Evolutionary conservation across 2,888 invertebrate genomes (phyloP), one percentile per base, ranked within the genome.

Genomic region (Dasypogon diadema): DNA sequence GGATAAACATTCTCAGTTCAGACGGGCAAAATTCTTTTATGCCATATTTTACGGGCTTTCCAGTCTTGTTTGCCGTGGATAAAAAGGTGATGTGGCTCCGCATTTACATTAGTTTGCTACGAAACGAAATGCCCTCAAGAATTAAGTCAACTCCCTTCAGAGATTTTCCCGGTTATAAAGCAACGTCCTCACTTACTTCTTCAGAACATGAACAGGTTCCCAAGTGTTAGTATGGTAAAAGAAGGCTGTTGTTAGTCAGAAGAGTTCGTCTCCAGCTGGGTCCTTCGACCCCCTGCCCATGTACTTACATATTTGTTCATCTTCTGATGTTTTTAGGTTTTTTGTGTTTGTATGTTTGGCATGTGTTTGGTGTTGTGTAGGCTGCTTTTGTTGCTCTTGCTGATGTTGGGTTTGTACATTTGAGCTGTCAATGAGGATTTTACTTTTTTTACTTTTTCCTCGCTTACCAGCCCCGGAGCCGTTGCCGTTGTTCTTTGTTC

Each of bases 401-500:
- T 51, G 22, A 14, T 58, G 48, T 37, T 74, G 68, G 16, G 21
- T 51, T 75, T 70, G 46, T 55, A 16, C 46, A 37, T 77, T 77
- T 60, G 76, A 55, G 54, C 42, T 73, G 54, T 75, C 65, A 42
- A 55, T 73, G 58, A 30, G 24, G 63, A 75, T 77, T 75, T 79
- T 77, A 63, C 83, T 83, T 79, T 83, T 84, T 81, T 83, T 83
- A 78, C 80, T 83, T 79, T 83, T 83, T 30, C 80, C 81, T 55
- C 83, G 82, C 81, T 83, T 83, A 80, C 81, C 81, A 70, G 80
- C 79, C 12, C 75, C 75, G 51, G 65, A 73, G 91, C 91, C 91
- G 86, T 89, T 89, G 85, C 91, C 91, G 26, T 74, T 74, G 46
- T 79, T 85, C 87, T 93, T 93, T 85, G 93, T 91, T 77, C 93